Evolutionary conservation across 2,113 vertebrate genomes (phyloP), one percentile per base, ranked within the genome.

Genomic region (Gymnorhina tibicen): DNA sequence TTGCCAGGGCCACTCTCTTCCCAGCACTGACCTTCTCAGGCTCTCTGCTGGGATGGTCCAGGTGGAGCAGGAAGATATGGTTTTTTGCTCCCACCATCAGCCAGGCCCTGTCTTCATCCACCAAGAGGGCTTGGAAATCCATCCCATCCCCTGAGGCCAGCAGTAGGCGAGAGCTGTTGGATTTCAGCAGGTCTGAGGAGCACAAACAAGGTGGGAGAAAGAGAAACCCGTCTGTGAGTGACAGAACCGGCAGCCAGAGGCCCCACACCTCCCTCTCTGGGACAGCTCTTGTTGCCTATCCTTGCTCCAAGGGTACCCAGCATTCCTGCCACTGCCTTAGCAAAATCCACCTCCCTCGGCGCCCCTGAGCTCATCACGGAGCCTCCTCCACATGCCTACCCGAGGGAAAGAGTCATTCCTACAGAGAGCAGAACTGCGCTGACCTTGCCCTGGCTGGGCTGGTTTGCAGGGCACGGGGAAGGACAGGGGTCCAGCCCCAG

Each of bases 101-200:
- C 98, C 98, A 98, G 13, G 97, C 98, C 12, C 97, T 97, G 75
- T 99, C 98, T 94, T 99, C 98, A 88, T 99, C 98, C 92, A 99
- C 26, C 64, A 99, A 96, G 85, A 99, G 88, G 9, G 97, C 89
- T 83, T 98, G 97, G 94, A 98, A 98, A 13, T 98, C 97, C 9
- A 98, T 95, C 16, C 93, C 91, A 1, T 97, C 94, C 17, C 94
- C 98, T 1, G 92, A 97, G 62, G 93, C 84, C 98, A 98, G 98
- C 90, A 98, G 96, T 24, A 98, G 88, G 1, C 32, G 97, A 16
- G 98, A 98, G 42, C 97, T 96, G 96, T 98, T 98, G 78, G 74
- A 98, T 90, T 94, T 96, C 89, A 97, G 93, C 80, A 99, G 95
- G 5, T 99, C 99, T 99, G 96, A 55, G 64, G 69, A 78, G 28